Percentiles rank a stretch among this genome's conserved stretches.
These are phyloP conservation scores for Rhinichthys klamathensis DNA, from an alignment of 2,113 vertebrate species.

Conservation along the genomic window DNA sequence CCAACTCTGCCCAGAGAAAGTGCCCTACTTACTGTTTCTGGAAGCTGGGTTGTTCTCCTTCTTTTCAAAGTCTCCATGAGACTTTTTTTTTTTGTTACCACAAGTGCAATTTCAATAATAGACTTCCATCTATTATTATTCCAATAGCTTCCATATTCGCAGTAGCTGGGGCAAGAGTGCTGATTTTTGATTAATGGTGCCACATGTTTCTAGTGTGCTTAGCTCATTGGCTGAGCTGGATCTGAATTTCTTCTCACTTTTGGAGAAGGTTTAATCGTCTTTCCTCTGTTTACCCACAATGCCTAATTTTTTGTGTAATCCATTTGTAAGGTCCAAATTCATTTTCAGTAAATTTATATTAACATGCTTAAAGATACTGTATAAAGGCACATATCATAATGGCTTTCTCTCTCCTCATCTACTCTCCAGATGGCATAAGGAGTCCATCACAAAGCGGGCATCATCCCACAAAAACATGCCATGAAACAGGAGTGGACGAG, in stretches of 20 bases:
- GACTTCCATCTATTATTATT: constrained; percentile 8
- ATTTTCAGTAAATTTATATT: neutral
- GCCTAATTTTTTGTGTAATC: neutral
- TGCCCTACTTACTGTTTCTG: constrained; percentile 79
- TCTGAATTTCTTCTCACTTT: neutral
- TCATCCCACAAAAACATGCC: constrained; percentile 39
- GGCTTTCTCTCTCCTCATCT: constrained; percentile 50
- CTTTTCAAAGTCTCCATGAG: constrained; percentile 35
- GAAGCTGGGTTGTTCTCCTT: constrained; percentile 54
- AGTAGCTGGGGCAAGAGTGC: neutral
- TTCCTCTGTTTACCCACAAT: neutral
- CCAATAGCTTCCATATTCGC: constrained; percentile 8
- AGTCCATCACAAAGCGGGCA: constrained; percentile 58
- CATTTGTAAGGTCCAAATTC: neutral
- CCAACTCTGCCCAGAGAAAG: constrained; percentile 79
- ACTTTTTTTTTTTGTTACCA: constrained; percentile 41
- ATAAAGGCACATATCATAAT: constrained; percentile 22
- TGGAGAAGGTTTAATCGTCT: neutral
- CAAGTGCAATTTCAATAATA: constrained; percentile 32
- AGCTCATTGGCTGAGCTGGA: neutral
- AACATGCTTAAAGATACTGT: neutral
- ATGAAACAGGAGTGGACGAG: constrained; percentile 16
- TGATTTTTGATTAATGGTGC: constrained; percentile 15
- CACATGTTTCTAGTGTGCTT: constrained; percentile 8
- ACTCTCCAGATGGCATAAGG: constrained; percentile 60